A percentile compares a stretch with the other conserved stretches of the same genome.
Conservation (phyloP, 2,797 vertebrate genomes). For the Mus spretus region DNA sequence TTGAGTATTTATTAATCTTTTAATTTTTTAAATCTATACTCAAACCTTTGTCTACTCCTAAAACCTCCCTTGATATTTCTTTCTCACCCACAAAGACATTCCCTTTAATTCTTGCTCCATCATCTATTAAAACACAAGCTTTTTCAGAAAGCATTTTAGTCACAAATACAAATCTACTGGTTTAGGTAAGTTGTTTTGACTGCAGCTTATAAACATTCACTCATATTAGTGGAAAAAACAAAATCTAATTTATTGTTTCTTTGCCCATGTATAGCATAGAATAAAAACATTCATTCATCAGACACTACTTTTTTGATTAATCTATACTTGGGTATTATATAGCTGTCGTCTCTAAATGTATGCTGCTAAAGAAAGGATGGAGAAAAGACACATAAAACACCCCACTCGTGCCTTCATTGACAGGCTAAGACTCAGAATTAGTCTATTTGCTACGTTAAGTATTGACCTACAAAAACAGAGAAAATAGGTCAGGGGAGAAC, state of each 20-base stretch:
- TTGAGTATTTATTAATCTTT: slow-evolving; percentile 31
- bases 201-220: slow-evolving; percentile 56
- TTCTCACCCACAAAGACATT: slow-evolving; percentile 1
- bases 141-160: slow-evolving; percentile 57
- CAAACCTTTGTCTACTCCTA: slow-evolving; percentile 3
- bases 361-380: slow-evolving; percentile 23
- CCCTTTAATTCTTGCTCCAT: background rate
- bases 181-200: slow-evolving; percentile 54
- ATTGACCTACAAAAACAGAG: slow-evolving; percentile 74
- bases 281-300: slow-evolving; percentile 46
- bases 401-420: background rate
- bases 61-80: background rate
- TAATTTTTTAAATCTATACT: slow-evolving; percentile 17
- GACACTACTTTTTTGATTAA: slow-evolving; percentile 55
- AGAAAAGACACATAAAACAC: slow-evolving; percentile 42
- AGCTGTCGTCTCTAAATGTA: slow-evolving; percentile 58
- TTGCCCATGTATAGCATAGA: slow-evolving; percentile 26
- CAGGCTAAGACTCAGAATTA: slow-evolving; percentile 67
- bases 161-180: slow-evolving; percentile 56
- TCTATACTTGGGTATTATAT: background rate
- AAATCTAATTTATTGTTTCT: slow-evolving; percentile 41
- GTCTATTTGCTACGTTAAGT: slow-evolving; percentile 77
- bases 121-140: background rate
- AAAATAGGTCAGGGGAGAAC: slow-evolving; percentile 71
- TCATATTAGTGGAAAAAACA: slow-evolving; percentile 36